A percentile compares a stretch with the other conserved stretches of the same genome.
phyloP scores from a whole-genome alignment of 2,888 invertebrate genomes.

The Xanthia togata region DNA sequence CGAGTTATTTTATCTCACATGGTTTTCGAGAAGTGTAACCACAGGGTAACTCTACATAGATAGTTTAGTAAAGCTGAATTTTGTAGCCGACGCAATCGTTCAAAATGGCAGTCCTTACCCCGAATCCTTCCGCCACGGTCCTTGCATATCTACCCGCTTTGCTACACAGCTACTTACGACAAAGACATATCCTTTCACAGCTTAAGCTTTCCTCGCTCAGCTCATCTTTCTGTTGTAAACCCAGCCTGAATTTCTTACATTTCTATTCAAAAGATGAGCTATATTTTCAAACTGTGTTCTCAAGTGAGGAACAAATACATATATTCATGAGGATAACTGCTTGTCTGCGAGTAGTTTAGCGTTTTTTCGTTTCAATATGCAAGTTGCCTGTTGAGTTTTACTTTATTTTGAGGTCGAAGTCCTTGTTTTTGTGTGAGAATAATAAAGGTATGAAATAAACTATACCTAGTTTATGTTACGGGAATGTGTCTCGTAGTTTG shows the following conservation, averaged over 20 bases:
- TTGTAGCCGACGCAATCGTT: background rate
- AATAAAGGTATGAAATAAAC: background rate
- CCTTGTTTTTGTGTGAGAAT: constrained; percentile 4
- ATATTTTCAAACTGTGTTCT: constrained; percentile 39
- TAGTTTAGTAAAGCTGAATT: background rate
- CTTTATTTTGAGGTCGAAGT: constrained; percentile 14
- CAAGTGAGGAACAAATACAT: constrained; percentile 42
- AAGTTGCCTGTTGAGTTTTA: constrained; percentile 26
- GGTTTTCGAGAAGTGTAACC: background rate
- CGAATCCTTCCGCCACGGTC: constrained; percentile 14
- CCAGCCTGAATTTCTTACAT: constrained; percentile 13
- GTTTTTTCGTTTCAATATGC: constrained; percentile 32
- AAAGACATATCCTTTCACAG: constrained; percentile 1
- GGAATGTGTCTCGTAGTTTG: background rate
- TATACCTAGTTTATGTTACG: background rate
- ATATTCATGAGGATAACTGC: constrained; percentile 51
- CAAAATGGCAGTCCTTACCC: background rate
- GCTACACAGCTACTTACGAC: background rate
- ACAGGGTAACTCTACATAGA: too few species aligned
- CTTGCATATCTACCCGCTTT: constrained; percentile 11
- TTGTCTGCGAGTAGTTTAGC: constrained; percentile 24
- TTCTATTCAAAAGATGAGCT: constrained; percentile 46
- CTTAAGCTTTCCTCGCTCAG: constrained; percentile 4
- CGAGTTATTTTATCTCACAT: background rate
- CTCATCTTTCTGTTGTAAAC: background rate